Conservation (phyloP, 2,888 invertebrate species). For the Antheraea yamamai region DNA sequence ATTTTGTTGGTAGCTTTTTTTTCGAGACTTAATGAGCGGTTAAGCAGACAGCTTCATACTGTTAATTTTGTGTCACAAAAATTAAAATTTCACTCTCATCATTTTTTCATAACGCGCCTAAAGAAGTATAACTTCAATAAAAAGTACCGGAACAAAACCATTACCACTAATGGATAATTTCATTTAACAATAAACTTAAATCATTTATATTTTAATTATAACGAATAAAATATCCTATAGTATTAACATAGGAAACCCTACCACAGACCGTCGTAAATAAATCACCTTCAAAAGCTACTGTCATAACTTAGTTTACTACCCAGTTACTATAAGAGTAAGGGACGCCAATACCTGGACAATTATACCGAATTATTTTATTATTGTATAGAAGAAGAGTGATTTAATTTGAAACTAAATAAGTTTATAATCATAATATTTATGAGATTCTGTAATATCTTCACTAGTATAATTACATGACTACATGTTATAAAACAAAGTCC, state of each 20-base stretch:
- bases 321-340: slow-evolving; percentile 8
- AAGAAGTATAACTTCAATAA: too few relatives aligned
- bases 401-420: too few relatives aligned
- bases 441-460: too few relatives aligned
- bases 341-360: neutral
- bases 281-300: slow-evolving; percentile 14
- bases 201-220: neutral
- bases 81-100: too few relatives aligned
- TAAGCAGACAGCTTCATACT: too few relatives aligned
- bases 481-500: too few relatives aligned
- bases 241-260: slow-evolving; percentile 16
- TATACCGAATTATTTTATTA: neutral
- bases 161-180: neutral
- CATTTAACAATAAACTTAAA: neutral
- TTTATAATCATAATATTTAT: too few relatives aligned
- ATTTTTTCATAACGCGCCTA: too few relatives aligned
- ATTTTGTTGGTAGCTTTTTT: too few relatives aligned
- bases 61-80: too few relatives aligned
- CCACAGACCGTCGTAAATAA: slow-evolving; percentile 17
- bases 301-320: slow-evolving; percentile 12
- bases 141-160: neutral
- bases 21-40: too few relatives aligned
- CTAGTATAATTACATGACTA: too few relatives aligned
- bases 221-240: neutral
- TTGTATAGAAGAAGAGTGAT: neutral